Evolutionary conservation across 2,113 vertebrate genomes (phyloP), one percentile per base, ranked within the genome.

Genomic region (Ophiodon elongatus): DNA sequence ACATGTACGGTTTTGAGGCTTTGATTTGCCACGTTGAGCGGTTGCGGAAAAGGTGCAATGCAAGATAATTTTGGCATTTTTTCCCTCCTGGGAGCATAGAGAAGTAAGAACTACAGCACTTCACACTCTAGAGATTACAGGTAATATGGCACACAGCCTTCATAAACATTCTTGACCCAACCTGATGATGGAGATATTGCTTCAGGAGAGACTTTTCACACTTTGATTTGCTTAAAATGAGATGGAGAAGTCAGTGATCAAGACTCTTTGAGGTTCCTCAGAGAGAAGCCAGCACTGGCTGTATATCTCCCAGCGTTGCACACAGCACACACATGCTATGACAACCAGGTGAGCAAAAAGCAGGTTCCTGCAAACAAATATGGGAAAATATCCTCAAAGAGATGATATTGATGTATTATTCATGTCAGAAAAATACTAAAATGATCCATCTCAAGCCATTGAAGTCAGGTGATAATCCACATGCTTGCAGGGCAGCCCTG

Each of bases 201-300:
- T 95, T 41, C 90, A 90, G 95, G 95, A 94, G 91, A 94, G 91
- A 93, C 93, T 94, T 93, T 95, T 94, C 94, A 95, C 95, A 95
- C 94, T 95, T 95, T 95, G 94, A 96, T 95, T 95, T 93, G 89
- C 92, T 94, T 93, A 91, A 95, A 95, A 95, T 95, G 93, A 96
- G 92, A 92, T 93, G 86, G 92, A 88, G 91, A 83, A 93, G 92
- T 83, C 89, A 85, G 89, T 83, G 91, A 92, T 94, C 89, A 93
- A 90, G 85, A 91, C 91, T 84, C 94, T 95, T 94, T 95, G 92
- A 95, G 94, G 93, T 91, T 94, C 73, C 85, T 92, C 65, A 91
- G 84, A 84, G 84, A 92, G 92, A 87, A 84, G 79, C 82, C 79
- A 81, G 82, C 84, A 45, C 85, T 72, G 66, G 84, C 88, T 92